These are phyloP conservation scores for Lobophora halterata DNA, from an alignment of 2,888 invertebrate genomes.

Conservation along the genomic window DNA sequence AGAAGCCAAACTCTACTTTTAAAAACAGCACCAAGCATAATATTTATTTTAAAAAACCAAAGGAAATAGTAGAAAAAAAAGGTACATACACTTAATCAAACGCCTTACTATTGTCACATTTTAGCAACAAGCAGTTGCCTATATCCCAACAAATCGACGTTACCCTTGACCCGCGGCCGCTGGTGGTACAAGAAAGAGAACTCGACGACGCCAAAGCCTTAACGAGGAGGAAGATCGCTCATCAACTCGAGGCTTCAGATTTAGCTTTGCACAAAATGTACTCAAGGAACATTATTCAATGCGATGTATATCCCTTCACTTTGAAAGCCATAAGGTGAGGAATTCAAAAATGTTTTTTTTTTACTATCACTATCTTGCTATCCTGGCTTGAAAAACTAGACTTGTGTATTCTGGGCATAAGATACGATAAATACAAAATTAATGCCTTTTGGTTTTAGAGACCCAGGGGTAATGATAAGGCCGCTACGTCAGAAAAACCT, in stretches of 20 bases:
- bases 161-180: conserved; percentile 84
- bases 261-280: conserved; percentile 82
- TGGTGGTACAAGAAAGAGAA: conserved; percentile 80
- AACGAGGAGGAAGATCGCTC: conserved; percentile 84
- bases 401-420: too few species aligned
- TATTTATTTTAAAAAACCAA: too few species aligned
- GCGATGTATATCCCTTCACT: conserved; percentile 83
- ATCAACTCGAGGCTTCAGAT: conserved; percentile 85
- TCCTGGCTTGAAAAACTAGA: too few species aligned
- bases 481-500: conserved; percentile 84
- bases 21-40: too few species aligned
- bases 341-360: too few species aligned
- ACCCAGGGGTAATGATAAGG: conserved; percentile 69
- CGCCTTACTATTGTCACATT: conserved; percentile 5
- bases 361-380: too few species aligned
- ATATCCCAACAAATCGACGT: conserved; percentile 83
- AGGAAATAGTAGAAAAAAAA: too few species aligned
- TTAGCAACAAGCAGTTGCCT: conserved; percentile 81
- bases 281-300: conserved; percentile 83
- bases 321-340: conserved; percentile 80
- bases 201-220: conserved; percentile 82
- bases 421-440: too few species aligned
- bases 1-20: too few species aligned
- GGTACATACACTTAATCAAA: conserved; percentile 1
- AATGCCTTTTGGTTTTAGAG: conserved; percentile 53